Base-by-base conservation (phyloP, 2,797 vertebrate species). In the Acestrorhynchus altus region DNA sequence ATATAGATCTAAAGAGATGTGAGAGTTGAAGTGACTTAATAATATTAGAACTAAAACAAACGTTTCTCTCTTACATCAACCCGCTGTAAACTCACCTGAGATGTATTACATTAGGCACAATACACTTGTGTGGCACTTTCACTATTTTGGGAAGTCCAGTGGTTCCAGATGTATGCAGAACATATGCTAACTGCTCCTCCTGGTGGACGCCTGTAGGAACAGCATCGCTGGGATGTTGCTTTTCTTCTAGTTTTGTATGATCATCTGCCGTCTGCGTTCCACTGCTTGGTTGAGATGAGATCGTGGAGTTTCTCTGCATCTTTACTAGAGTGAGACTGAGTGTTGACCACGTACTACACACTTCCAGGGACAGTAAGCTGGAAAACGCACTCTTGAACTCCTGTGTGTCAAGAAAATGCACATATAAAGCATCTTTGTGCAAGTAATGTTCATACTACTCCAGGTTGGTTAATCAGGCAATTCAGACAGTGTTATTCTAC, bases 111-210 rank as follows among this genome's bases (percentile, higher is more conserved):
- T 99, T 99, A 67, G 96, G 96, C 42, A 97, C 83, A 51, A 99
- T 96, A 68, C 98, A 99, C 59, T 83, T 85, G 76, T 99, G 98
- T 66, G 96, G 98, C 11, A 99, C 97, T 89, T 92, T 92, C 64
- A 99, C 97, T 72, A 93, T 93, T 91, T 96, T 99, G 7, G 98
- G 97, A 4, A 78, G 76, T 3, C 98, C 97, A 0, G 97, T 13
- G 64, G 97, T 98, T 88, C 98, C 98, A 46, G 98, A 99, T 12
- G 98, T 99, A 85, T 96, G 96, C 2, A 99, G 90, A 83, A 97
- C 81, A 46, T 99, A 99, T 0, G 97, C 98, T 84, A 83, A 47
- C 42, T 96, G 71, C 63, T 90, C 90, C n/a, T 24, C 44, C 51
- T 76, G 77, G 8, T 74, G 79, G 20, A 70, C 76, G 49, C 83